Percentiles rank a stretch among this genome's conserved stretches.
These are phyloP conservation scores for Nyctereutes procyonoides DNA, from an alignment of 2,113 vertebrate genomes.

Conservation along the genomic window DNA sequence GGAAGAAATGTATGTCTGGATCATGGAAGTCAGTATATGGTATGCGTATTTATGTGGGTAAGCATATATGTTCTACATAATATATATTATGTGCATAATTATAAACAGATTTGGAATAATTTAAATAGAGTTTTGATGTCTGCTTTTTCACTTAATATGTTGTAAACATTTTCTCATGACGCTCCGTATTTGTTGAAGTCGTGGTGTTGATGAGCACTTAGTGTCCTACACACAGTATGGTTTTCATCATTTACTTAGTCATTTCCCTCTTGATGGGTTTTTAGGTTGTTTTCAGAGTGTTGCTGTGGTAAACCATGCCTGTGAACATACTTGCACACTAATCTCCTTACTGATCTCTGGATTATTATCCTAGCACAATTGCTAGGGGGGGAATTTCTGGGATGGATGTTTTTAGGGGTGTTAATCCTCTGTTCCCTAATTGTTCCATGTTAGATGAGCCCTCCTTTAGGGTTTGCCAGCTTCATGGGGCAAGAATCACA, in stretches of 20 bases:
- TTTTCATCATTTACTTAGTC: neutral
- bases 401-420: neutral
- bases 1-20: neutral
- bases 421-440: neutral
- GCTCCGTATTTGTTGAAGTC: neutral
- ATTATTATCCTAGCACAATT: neutral
- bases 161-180: neutral
- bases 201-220: neutral
- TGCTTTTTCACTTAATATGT: neutral
- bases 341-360: neutral
- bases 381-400: neutral
- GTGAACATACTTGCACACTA: rapidly evolving
- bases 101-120: neutral
- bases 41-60: neutral
- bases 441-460: neutral
- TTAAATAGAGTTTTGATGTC: neutral
- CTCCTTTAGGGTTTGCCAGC: neutral
- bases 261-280: neutral
- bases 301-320: neutral
- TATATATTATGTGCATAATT: neutral
- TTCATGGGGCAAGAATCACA: neutral
- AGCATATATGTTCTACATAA: neutral
- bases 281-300: neutral
- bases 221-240: neutral
- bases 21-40: neutral